A percentile compares a stretch with the other conserved stretches of the same genome.
These are phyloP conservation scores for Cephus pulcher DNA, from an alignment of 2,888 invertebrate species.

Conservation along the genomic window DNA sequence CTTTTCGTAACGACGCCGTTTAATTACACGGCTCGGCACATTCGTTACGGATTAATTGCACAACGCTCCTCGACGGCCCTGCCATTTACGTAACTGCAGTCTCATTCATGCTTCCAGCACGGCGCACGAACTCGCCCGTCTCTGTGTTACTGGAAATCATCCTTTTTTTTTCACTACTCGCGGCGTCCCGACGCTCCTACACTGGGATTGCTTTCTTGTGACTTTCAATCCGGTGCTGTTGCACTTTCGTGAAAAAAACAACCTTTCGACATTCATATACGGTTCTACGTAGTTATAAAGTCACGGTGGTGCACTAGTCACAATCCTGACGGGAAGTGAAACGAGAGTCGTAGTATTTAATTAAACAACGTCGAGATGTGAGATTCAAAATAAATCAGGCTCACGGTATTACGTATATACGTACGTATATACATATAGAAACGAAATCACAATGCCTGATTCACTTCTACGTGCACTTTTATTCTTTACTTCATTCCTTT, in stretches of 20 bases:
- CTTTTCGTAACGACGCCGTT: constrained; percentile 28
- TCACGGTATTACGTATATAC: too few species aligned
- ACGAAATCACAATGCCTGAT: neutral
- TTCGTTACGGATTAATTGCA: constrained; percentile 43
- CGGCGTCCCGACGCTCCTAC: constrained; percentile 1
- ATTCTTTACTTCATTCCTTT: neutral
- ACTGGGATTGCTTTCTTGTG: neutral
- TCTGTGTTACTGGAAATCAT: neutral
- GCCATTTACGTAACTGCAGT: constrained; percentile 40
- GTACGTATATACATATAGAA: too few species aligned
- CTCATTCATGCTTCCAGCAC: constrained; percentile 41
- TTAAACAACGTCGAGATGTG: neutral
- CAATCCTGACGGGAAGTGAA: neutral
- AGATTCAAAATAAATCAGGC: neutral
- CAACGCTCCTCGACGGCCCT: constrained; percentile 25
- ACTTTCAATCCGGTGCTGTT: neutral
- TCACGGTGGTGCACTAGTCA: neutral
- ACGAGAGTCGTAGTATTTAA: neutral
- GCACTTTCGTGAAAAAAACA: neutral
- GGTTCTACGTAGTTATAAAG: neutral
- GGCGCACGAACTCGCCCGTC: constrained; percentile 10
- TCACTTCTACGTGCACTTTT: neutral
- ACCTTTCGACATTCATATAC: neutral
- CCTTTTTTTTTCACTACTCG: neutral
- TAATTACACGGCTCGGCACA: constrained; percentile 40